A percentile compares a stretch with the other conserved stretches of the same genome.
phyloP scores from a whole-genome alignment of 2,888 invertebrate species.

The Eristalis intricaria region DNA sequence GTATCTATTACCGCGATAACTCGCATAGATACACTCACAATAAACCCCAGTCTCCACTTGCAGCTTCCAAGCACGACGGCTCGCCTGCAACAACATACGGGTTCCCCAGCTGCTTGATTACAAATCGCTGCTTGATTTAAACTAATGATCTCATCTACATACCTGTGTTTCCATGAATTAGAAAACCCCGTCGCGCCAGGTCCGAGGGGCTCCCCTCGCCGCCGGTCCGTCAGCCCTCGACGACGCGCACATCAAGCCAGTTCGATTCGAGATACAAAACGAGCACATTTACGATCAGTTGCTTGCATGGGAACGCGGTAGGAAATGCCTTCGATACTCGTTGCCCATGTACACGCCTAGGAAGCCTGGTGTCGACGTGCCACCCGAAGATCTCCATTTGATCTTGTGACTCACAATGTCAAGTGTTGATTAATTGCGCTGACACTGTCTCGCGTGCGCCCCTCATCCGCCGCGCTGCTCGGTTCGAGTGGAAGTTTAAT shows the following conservation, averaged over 20 bases:
- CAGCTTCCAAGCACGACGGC: neutral
- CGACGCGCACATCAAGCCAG: neutral
- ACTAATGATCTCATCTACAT: slow-evolving; percentile 60
- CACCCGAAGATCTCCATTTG: slow-evolving; percentile 45
- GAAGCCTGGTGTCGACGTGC: slow-evolving; percentile 18
- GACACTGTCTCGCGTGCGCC: neutral
- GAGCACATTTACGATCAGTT: neutral
- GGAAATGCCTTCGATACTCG: neutral
- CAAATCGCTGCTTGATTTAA: slow-evolving; percentile 53
- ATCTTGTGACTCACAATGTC: slow-evolving; percentile 71
- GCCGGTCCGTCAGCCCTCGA: neutral
- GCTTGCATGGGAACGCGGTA: neutral
- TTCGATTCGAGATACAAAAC: neutral
- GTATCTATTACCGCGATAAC: neutral
- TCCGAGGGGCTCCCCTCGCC: neutral
- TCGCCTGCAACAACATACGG: neutral
- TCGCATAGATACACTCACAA: neutral
- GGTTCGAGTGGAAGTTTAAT: slow-evolving; percentile 21
- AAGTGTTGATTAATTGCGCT: slow-evolving; percentile 65
- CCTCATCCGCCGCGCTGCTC: neutral
- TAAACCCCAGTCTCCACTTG: neutral
- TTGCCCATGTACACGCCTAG: neutral
- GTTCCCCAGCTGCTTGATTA: slow-evolving; percentile 22
- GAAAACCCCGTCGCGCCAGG: slow-evolving; percentile 1
- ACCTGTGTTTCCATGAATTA: slow-evolving; percentile 47